These are phyloP conservation scores for Epirrhoe tristata DNA, from an alignment of 2,888 invertebrate genomes.

Conservation along the genomic window DNA sequence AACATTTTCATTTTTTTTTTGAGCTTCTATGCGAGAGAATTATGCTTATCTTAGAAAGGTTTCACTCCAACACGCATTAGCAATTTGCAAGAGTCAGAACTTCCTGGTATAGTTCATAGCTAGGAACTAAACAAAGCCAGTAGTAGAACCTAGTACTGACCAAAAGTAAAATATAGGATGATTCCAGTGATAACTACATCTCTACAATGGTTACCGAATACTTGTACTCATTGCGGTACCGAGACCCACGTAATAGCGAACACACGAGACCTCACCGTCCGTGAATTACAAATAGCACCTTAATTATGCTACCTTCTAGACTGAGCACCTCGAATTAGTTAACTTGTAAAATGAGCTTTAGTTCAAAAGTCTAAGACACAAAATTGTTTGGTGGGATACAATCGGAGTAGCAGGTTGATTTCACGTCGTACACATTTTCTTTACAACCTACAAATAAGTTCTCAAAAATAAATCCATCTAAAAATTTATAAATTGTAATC, in stretches of 20 bases:
- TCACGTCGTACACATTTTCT: too few relatives aligned
- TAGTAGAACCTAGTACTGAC: too few relatives aligned
- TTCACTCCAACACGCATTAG: too few relatives aligned
- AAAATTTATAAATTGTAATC: too few relatives aligned
- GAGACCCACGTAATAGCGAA: constrained; percentile 58
- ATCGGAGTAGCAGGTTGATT: too few relatives aligned
- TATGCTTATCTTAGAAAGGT: too few relatives aligned
- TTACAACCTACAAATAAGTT: too few relatives aligned
- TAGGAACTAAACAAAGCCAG: background rate
- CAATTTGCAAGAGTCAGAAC: too few relatives aligned
- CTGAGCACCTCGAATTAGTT: constrained; percentile 33
- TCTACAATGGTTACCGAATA: constrained; percentile 51
- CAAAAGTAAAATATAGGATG: background rate
- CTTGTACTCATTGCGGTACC: constrained; percentile 63
- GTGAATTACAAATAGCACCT: constrained; percentile 66
- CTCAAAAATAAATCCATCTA: too few relatives aligned
- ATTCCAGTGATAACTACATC: constrained; percentile 46
- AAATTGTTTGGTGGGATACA: background rate
- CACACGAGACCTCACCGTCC: constrained; percentile 58
- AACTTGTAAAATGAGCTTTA: constrained; percentile 14
- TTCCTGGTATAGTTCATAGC: too few relatives aligned
- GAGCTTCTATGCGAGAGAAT: too few relatives aligned
- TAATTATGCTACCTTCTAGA: constrained; percentile 55
- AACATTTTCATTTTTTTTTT: too few relatives aligned
- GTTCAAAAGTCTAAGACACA: background rate